These are phyloP conservation scores for Callorhinus ursinus DNA, from an alignment of 2,113 vertebrate species.

Conservation along the genomic window DNA sequence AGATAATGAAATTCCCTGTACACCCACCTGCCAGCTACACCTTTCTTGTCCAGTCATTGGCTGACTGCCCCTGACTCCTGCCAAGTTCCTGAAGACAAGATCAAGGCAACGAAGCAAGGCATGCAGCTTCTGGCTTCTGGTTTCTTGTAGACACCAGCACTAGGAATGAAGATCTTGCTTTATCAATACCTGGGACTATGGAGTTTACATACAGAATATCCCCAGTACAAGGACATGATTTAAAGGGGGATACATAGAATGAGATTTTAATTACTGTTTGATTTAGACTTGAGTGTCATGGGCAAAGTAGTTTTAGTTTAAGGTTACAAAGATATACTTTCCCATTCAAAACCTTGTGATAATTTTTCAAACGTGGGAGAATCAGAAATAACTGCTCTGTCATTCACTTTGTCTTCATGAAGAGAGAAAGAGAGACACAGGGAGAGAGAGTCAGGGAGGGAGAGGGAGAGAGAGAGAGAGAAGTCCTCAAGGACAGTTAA, in stretches of 20 bases:
- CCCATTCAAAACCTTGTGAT: neutral
- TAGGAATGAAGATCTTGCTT: conserved; percentile 28
- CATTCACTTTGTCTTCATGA: neutral
- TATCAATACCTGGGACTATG: neutral
- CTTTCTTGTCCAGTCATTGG: conserved; percentile 45
- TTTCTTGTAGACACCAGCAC: neutral
- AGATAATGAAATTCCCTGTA: conserved; percentile 61
- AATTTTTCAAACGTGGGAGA: neutral
- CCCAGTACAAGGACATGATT: neutral
- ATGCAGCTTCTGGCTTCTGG: neutral
- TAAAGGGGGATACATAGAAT: neutral
- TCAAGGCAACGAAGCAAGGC: neutral
- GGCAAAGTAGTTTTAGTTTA: neutral
- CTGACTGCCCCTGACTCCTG: conserved; percentile 1
- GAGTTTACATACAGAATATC: neutral
- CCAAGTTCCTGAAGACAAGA: conserved; percentile 66
- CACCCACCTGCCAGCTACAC: conserved; percentile 26
- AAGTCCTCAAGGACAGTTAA: neutral
- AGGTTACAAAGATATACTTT: neutral
- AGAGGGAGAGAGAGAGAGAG: neutral
- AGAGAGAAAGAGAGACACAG: neutral
- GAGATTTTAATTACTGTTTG: neutral
- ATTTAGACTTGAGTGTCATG: neutral
- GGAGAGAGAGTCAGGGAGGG: neutral
- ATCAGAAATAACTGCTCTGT: conserved; percentile 9